Conservation (phyloP, 2,797 vertebrate genomes). For the Scomberomorus guttatus region DNA sequence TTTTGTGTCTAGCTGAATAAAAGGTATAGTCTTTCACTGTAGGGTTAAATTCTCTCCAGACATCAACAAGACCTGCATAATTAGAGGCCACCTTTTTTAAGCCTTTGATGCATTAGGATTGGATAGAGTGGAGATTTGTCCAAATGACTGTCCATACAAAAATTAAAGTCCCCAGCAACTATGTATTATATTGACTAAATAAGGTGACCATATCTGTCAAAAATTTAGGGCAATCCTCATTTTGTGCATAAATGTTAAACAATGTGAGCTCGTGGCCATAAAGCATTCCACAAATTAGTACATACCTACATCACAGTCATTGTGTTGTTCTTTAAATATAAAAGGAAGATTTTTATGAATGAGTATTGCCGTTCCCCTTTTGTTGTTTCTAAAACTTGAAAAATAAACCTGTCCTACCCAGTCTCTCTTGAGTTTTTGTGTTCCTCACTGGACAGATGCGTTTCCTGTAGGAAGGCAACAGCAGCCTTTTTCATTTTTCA, state of each 20-base stretch:
- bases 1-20: slow-evolving; percentile 41
- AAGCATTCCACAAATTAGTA: not conserved
- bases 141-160: slow-evolving; percentile 9
- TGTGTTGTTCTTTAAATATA: slow-evolving; percentile 26
- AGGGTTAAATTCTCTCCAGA: slow-evolving; percentile 28
- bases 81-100: not conserved
- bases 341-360: slow-evolving; percentile 31
- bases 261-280: not conserved
- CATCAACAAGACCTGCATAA: slow-evolving; percentile 11
- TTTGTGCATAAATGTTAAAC: not conserved
- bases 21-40: slow-evolving; percentile 37
- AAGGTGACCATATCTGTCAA: not conserved
- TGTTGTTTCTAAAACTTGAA: no score
- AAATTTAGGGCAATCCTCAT: not conserved
- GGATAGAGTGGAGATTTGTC: not conserved
- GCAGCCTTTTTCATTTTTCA: slow-evolving; percentile 23
- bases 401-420: no score
- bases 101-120: slow-evolving; percentile 26
- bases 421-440: not conserved
- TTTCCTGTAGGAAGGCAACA: slow-evolving; percentile 10
- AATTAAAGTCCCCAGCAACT: slow-evolving; percentile 5
- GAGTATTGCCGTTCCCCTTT: not conserved
- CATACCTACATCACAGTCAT: not conserved
- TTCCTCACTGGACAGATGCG: slow-evolving; percentile 16
- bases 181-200: slow-evolving; percentile 14